phyloP scores from a whole-genome alignment of 2,888 invertebrate species.

The Sinodicranocentrus sp. region DNA sequence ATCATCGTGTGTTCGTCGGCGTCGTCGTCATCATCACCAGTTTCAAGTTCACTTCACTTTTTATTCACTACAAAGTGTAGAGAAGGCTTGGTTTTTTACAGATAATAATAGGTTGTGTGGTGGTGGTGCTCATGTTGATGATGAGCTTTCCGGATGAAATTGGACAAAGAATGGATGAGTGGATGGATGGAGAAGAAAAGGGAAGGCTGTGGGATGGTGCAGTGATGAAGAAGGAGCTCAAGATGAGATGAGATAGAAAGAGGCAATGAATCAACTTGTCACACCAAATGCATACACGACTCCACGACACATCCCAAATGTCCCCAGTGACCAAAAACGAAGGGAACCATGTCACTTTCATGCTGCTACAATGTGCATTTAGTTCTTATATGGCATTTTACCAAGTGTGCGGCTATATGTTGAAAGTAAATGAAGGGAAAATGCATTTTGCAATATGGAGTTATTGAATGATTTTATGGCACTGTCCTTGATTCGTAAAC shows the following conservation, averaged over 20 bases:
- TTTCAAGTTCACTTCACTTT: slow-evolving; percentile 58
- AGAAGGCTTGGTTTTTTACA: slow-evolving; percentile 26
- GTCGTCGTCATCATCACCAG: slow-evolving; percentile 21
- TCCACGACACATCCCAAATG: slow-evolving; percentile 71
- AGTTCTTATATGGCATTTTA: slow-evolving; percentile 38
- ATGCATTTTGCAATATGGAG: slow-evolving; percentile 19
- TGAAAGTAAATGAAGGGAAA: slow-evolving; percentile 30
- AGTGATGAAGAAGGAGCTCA: slow-evolving; percentile 8
- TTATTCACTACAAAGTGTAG: neutral
- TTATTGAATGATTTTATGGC: no score
- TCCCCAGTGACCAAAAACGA: slow-evolving; percentile 74
- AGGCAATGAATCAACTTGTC: slow-evolving; percentile 76
- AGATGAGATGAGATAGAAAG: slow-evolving; percentile 57
- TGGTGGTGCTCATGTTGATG: slow-evolving; percentile 33
- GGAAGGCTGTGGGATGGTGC: slow-evolving; percentile 46
- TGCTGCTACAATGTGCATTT: slow-evolving; percentile 21
- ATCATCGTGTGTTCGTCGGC: neutral
- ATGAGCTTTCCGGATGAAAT: slow-evolving; percentile 51
- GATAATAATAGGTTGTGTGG: slow-evolving; percentile 38
- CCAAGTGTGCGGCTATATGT: no score
- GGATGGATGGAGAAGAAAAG: slow-evolving; percentile 60
- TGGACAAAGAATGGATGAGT: slow-evolving; percentile 50
- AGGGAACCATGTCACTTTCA: slow-evolving; percentile 11
- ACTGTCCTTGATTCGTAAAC: no score
- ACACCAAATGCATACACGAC: slow-evolving; percentile 73